Evolutionary conservation across 1,140 invertebrate genomes (phyloP), one percentile per base, ranked within the genome.

Genomic region (Metopolophium dirhodum): DNA sequence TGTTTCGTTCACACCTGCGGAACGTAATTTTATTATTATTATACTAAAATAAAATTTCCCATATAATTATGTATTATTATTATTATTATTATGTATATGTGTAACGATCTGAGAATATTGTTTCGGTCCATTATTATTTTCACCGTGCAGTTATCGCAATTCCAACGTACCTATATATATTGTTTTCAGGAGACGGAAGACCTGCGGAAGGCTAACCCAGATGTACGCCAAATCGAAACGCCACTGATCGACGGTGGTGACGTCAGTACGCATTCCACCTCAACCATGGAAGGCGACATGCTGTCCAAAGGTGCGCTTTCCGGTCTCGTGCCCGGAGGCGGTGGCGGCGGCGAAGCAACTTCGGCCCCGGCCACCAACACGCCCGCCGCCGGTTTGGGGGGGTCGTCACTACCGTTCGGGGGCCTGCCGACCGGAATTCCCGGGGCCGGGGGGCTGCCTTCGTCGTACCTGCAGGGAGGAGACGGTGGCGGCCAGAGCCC

Each of bases 291-390:
- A 83, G 47, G n/a, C 6, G 41, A 82, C 18, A 7, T 23, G n/a
- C 18, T 35, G 35, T 35, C 77, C 47, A 93, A 93, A 86, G 91
- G 91, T n/a, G 49, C 91, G 1, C n/a, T 93, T 6, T 86, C 91
- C 14, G 23, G 51, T 41, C 30, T 93, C 35, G 49, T 93, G 14
- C 45, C 77, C 30, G 82, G 91, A 8, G 18, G 47, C 30, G 61
- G 57, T 22, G 51, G 51, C 26, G 47, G 86, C 0, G 49, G 82
- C 8, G 49, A 57, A 51, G 9, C 91, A 9, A 41, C 91, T 23
- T 57, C 82, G 35, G 30, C 82, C 8, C 1, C 82, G 18, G 47
- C 90, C 37, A 54, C 51, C 51, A 54, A 23, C 20, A 54, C 51
- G 14, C 61, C 61, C 14, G n/a, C 35, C 77, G 20, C 1, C 90